phyloP scores from a whole-genome alignment of 2,888 invertebrate species.

The Hoplodrina blanda region DNA sequence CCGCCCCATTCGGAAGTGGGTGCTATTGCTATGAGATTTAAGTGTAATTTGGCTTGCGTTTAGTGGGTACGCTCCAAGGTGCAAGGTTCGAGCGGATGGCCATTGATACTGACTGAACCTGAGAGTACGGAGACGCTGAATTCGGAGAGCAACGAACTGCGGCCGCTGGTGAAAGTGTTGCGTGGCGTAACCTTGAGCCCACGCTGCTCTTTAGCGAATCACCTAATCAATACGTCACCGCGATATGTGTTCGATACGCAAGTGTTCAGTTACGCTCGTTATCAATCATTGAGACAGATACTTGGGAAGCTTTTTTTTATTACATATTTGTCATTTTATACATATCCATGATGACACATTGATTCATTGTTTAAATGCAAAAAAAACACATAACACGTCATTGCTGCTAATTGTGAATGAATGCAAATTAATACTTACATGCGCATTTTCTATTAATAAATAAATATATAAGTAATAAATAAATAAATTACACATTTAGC shows the following conservation, averaged over 20 bases:
- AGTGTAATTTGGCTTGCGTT: slow-evolving; percentile 63
- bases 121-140: slow-evolving; percentile 77
- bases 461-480: too few species aligned
- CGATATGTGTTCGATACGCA: slow-evolving; percentile 66
- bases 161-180: slow-evolving; percentile 85
- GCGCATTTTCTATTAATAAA: background rate
- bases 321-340: slow-evolving; percentile 17
- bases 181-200: slow-evolving; percentile 89
- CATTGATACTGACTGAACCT: slow-evolving; percentile 69
- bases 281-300: slow-evolving; percentile 46
- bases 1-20: slow-evolving; percentile 64
- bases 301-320: slow-evolving; percentile 33
- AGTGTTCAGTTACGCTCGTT: slow-evolving; percentile 59
- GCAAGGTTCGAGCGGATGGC: slow-evolving; percentile 70
- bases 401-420: background rate
- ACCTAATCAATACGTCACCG: slow-evolving; percentile 85
- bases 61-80: slow-evolving; percentile 62
- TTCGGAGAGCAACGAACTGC: slow-evolving; percentile 90
- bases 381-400: background rate
- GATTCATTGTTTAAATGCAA: slow-evolving; percentile 6
- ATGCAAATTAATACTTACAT: background rate
- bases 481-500: background rate
- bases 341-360: slow-evolving; percentile 5
- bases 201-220: slow-evolving; percentile 81
- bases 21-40: slow-evolving; percentile 63